Evolutionary conservation across 2,888 invertebrate genomes (phyloP), one percentile per base, ranked within the genome.

Genomic region (Sepioteuthis lessoniana): DNA sequence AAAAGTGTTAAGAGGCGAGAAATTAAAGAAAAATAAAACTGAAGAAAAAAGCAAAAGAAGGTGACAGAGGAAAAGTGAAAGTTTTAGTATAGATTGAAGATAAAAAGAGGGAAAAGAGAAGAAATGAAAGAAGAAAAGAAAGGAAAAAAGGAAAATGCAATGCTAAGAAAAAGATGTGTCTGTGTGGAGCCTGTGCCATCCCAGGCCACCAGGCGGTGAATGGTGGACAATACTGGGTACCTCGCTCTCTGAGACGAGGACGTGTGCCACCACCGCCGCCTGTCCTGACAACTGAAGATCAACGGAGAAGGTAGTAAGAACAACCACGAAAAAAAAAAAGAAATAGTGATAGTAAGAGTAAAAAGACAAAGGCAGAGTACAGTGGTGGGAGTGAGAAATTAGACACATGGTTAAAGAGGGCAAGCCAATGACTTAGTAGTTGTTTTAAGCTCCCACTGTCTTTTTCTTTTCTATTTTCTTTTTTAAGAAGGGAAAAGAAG

Each of bases 151-250:
- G n/a, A 42, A 91, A 38, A 91, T 42, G 42, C 42, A 25, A 4
- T 92, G 92, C 46, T n/a, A 25, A 46, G 46, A 92, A 47, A 92
- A 47, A n/a, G 38, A 42, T 46, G 42, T n/a, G 92, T 92, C 92
- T 92, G 92, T 92, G 92, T 92, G 92, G 42, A 42, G 19, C n/a
- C 92, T 47, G 92, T 92, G 92, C 46, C 92, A 92, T 92, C 92
- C 92, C 92, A 92, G 46, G n/a, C 46, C 42, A 92, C 92, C 42
- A 47, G 28, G 92, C n/a, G 47, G 92, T 76, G 76, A 76, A 76
- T 76, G 76, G 76, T 76, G 76, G 76, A 76, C 76, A n/a, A 76
- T n/a, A 35, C 19, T 35, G 35, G 76, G 76, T 76, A 35, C 76
- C 76, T 13, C 76, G 76, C 76, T 76, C 76, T n/a, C 76, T 35